These are phyloP conservation scores for Alethe castanea DNA, from an alignment of 2,113 vertebrate genomes.

Conservation along the genomic window DNA sequence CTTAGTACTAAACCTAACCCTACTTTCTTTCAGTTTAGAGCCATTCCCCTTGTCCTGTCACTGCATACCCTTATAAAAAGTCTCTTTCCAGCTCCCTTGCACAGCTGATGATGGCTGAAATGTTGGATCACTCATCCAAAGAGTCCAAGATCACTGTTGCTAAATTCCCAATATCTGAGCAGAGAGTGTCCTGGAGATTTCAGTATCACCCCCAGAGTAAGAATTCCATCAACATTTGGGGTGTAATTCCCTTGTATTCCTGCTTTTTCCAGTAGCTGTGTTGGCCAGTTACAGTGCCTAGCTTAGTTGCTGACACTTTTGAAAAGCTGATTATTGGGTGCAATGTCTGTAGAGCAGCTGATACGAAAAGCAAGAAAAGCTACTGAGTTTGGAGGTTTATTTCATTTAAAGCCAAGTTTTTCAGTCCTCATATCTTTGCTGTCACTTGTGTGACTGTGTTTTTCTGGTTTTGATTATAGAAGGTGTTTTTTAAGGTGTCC, in stretches of 20 bases:
- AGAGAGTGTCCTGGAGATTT: not conserved
- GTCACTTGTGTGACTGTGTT: not conserved
- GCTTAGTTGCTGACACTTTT: not conserved
- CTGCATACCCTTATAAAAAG: not conserved
- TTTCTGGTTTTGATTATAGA: not conserved
- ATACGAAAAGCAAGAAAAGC: not conserved
- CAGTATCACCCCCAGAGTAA: not conserved
- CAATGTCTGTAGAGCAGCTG: not conserved
- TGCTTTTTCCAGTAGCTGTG: not conserved
- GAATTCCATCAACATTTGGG: not conserved
- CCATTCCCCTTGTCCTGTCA: not conserved
- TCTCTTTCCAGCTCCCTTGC: not conserved
- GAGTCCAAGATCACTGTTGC: not conserved
- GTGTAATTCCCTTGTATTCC: not conserved
- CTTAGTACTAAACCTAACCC: not conserved
- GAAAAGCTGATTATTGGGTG: not conserved
- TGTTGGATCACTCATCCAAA: rapidly evolving
- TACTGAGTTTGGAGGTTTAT: not conserved
- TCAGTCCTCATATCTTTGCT: not conserved
- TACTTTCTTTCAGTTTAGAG: not conserved
- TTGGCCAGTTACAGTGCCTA: no score
- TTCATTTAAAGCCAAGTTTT: not conserved
- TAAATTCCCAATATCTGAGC: not conserved
- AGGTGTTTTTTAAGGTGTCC: not conserved
- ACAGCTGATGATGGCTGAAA: rapidly evolving